Evolutionary conservation across 2,797 vertebrate species (phyloP).

Genomic region (Mionectes olivaceus): DNA sequence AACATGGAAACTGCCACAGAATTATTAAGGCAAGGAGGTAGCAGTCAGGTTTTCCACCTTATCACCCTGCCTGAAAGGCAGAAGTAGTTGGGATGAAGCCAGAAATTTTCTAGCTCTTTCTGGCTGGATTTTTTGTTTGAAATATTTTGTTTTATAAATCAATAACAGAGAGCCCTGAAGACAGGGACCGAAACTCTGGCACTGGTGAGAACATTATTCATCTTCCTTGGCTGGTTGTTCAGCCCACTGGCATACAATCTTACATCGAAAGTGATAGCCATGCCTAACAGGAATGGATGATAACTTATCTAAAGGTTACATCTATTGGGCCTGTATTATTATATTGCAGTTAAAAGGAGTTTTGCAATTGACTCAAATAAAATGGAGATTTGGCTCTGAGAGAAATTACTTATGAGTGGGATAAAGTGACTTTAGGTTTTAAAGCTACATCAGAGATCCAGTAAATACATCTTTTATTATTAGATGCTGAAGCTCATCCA

Average conservation of each 20-base stretch:
- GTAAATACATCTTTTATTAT: background rate
- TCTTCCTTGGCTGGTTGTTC: background rate
- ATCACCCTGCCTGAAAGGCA: background rate
- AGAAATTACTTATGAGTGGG: background rate
- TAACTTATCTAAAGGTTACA: conserved; percentile 1
- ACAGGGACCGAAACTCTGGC: background rate
- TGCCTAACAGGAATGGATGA: background rate
- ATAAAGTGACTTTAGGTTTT: background rate
- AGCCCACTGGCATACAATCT: conserved; percentile 11
- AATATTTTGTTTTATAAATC: conserved; percentile 48
- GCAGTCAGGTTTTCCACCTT: background rate
- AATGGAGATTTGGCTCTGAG: background rate
- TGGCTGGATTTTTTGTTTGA: background rate
- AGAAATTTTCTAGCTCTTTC: background rate
- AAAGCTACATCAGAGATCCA: background rate
- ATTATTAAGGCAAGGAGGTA: background rate
- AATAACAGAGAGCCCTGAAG: background rate
- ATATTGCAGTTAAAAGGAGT: background rate
- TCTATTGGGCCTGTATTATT: background rate
- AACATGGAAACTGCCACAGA: background rate
- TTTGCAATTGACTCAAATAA: background rate
- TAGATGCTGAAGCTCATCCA: background rate
- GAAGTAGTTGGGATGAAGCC: background rate
- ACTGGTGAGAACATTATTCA: conserved; percentile 14
- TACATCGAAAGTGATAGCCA: background rate